Base-by-base conservation (phyloP, 2,797 vertebrate species). In the Bufotes viridis region DNA sequence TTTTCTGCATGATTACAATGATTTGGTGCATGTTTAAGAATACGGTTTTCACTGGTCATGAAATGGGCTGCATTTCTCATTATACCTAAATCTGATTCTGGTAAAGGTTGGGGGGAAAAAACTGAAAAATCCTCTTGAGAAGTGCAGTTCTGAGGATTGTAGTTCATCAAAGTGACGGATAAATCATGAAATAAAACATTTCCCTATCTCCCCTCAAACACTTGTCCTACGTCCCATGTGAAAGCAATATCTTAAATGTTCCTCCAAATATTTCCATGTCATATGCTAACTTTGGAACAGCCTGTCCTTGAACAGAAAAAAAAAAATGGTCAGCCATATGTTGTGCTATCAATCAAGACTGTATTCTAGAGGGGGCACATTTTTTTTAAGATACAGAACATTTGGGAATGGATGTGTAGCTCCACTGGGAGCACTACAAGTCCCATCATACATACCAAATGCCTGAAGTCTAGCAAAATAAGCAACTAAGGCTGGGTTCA, bases 1-100 rank as follows among this genome's bases (percentile, higher is more conserved):
- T 89, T 89, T 89, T 86, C 78, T 81, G 87, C 81, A 78, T 55
- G 49, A 87, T 83, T 87, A 87, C 74, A 60, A 61, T 24, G 53
- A 88, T 84, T 72, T 88, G 51, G 61, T 57, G 20, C 26, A 20
- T 53, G 14, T 69, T 24, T 78, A 78, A 78, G 51, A 78, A 78
- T 78, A 78, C 74, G 29, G 18, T 75, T 22, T 49, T 75, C 17
- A 24, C 75, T 7, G 74, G 49, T 22, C 9, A n/a, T 7, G 9
- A 76, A 14, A 76, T 15, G 42, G 51, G 10, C 9, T 18, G 3
- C 51, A 49, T 13, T 42, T 51, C 67, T 69, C 18, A 8, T 49
- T 34, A 5, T 42, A 49, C 17, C 29, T 34, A 74, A 20, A 74
- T 74, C 17, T 74, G 8, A 18, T 10, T 69, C 26, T 69, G 7